Evolutionary conservation across 2,888 invertebrate species (phyloP), one percentile per base, ranked within the genome.

Genomic region (Conops quadrifasciatus): DNA sequence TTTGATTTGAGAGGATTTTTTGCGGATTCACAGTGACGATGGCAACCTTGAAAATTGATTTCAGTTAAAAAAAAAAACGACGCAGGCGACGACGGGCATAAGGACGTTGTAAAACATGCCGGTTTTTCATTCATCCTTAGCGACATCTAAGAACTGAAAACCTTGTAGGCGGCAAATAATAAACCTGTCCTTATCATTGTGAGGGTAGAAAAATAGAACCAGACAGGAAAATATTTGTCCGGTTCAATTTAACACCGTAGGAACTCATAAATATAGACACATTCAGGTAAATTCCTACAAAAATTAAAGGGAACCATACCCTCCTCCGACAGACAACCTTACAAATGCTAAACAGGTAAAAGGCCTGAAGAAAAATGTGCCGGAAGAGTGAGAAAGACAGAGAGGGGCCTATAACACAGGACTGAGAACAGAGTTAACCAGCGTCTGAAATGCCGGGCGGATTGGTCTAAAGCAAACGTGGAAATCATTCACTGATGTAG

Each of bases 401-500:
- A 62, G 45, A 28, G 65, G 68, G 36, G 56, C 24, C 47, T 53
- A 36, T 62, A 69, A 49, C 15, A 15, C 36, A 58, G 45, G 36
- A 63, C 56, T 67, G 64, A 67, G 28, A 62, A 66, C 65, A 3
- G 53, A 64, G 19, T n/a, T 24, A 36, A 51, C 56, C 43, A 58
- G 24, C 36, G 49, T 63, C 60, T 49, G 53, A 60, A 67, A 71
- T 67, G 64, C 45, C 47, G 59, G n/a, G 28, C 47, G 59, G n/a
- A 49, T 60, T 15, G 51, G 19, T 62, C 68, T 58, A 51, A 65
- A 24, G 15, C 49, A 65, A 36, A 58, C 67, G 21, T 24, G 49
- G 21, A 24, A n/a, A 53, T 62, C 68, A 68, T 68, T 68, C 68
- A 68, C 62, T 30, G 68, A 68, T 51, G 60, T 62, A 51, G 60